These are phyloP conservation scores for Anisognathus igniventris DNA, from an alignment of 2,797 vertebrate genomes.

Conservation along the genomic window DNA sequence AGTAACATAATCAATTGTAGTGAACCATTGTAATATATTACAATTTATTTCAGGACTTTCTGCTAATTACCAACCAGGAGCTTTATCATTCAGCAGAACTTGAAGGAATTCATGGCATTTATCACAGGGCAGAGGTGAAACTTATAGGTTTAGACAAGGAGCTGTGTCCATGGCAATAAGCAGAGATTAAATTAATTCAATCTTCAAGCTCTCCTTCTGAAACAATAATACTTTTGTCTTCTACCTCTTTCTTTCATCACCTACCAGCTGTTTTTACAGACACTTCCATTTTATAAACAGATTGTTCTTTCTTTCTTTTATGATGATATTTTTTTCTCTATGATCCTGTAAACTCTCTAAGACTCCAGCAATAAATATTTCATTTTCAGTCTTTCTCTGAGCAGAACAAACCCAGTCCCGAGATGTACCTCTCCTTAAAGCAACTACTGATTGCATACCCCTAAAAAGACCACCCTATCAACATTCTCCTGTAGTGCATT, in stretches of 20 bases:
- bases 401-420: background rate
- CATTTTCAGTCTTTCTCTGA: background rate
- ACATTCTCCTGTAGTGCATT: background rate
- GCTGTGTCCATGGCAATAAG: background rate
- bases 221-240: background rate
- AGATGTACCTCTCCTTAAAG: background rate
- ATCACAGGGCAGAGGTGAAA: background rate
- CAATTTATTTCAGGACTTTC: slow-evolving; percentile 17
- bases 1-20: slow-evolving; percentile 26
- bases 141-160: background rate
- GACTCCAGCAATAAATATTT: background rate
- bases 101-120: background rate
- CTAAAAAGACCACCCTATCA: background rate
- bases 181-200: background rate
- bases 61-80: background rate
- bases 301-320: background rate
- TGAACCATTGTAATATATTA: background rate
- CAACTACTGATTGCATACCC: background rate
- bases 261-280: background rate
- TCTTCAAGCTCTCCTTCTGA: background rate
- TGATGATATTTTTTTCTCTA: background rate
- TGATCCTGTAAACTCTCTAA: background rate
- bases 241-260: background rate
- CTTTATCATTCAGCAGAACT: background rate
- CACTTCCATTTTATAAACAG: background rate